These are phyloP conservation scores for Heterohyrax brucei DNA, from an alignment of 2,797 vertebrate genomes.

Conservation along the genomic window DNA sequence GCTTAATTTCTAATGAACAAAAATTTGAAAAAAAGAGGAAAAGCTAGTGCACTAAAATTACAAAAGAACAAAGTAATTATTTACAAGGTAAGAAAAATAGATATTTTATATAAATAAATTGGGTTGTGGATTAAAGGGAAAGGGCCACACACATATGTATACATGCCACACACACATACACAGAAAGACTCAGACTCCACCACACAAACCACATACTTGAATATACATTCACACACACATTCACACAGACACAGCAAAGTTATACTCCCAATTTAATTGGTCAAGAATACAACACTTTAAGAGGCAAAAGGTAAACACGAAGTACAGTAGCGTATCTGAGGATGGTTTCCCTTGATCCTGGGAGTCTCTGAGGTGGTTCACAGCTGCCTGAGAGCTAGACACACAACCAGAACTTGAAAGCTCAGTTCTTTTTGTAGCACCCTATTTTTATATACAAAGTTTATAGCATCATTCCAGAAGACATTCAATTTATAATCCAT, in stretches of 20 bases:
- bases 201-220: background rate
- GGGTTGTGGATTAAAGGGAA: background rate
- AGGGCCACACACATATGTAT: background rate
- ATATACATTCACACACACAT: background rate
- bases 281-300: background rate
- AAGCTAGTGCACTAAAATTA: conserved; percentile 40
- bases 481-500: background rate
- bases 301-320: background rate
- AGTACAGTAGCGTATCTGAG: background rate
- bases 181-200: background rate
- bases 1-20: conserved; percentile 56
- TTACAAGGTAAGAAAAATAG: background rate
- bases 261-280: background rate
- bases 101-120: conserved; percentile 19
- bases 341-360: background rate
- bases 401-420: background rate
- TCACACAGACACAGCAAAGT: background rate
- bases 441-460: background rate
- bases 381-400: background rate
- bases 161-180: background rate
- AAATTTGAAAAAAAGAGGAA: conserved; percentile 50
- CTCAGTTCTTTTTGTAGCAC: conserved; percentile 21
- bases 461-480: background rate
- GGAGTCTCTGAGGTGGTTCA: background rate
- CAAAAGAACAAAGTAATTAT: conserved; percentile 37